Evolutionary conservation across 1,140 invertebrate genomes (phyloP).

Genomic region (Cataglyphis hispanica): DNA sequence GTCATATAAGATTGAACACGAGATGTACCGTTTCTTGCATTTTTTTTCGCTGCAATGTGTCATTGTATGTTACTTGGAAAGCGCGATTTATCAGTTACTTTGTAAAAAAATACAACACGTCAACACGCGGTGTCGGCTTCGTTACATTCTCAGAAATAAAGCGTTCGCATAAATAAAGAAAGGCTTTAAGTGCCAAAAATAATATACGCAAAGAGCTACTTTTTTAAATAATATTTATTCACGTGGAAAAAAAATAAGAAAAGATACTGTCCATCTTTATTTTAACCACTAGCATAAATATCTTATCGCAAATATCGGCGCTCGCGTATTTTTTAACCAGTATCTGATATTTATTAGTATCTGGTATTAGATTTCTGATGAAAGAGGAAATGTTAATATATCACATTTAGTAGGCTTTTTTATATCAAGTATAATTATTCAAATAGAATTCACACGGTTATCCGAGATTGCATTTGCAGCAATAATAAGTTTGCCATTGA

Average conservation of each 20-base stretch:
- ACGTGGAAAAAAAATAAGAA: background rate
- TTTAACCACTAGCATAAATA: background rate
- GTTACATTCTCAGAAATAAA: slow-evolving; percentile 20
- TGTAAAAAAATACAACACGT: slow-evolving; percentile 32
- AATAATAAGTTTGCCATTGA: background rate
- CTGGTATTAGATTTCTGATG: background rate
- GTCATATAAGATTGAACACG: slow-evolving; percentile 63
- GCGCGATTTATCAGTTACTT: slow-evolving; percentile 12
- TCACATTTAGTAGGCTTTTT: background rate
- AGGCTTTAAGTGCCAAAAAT: background rate
- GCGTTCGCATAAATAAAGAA: slow-evolving; percentile 12
- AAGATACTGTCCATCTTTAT: background rate
- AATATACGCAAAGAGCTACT: background rate
- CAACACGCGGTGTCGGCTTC: background rate
- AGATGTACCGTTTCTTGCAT: background rate
- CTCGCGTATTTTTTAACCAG: background rate
- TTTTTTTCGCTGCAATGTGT: slow-evolving; percentile 31
- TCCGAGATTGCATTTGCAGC: background rate
- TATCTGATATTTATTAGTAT: background rate
- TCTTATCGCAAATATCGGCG: background rate
- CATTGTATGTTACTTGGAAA: slow-evolving; percentile 28
- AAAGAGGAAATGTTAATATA: background rate
- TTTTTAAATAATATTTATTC: slow-evolving; percentile 26
- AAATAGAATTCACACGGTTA: background rate
- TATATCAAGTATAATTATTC: background rate